Base-by-base conservation (phyloP, 2,113 vertebrate genomes). In the Bathybates hornii region DNA sequence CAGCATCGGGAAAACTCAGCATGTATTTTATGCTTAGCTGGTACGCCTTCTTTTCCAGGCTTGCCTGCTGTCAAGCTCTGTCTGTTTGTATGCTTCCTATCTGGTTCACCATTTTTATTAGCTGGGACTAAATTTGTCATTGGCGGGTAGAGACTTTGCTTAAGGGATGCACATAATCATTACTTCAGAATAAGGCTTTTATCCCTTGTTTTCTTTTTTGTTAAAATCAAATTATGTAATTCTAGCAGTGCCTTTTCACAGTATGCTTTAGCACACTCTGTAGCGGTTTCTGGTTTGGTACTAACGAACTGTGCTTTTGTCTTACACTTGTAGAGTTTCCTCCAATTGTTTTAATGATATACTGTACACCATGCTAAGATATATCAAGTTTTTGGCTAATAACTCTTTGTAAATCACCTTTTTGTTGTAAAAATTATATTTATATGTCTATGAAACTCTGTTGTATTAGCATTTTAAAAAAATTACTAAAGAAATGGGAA, bases 21-120 rank as follows among this genome's bases (percentile, higher is more conserved):
- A 94, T 87, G 90, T 93, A 94, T 94, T 94, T 96, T 94, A 89
- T 95, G 94, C 93, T 93, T 92, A 91, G 91, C 88, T 88, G 88
- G 85, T 89, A 92, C 73, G 83, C 87, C 48, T 82, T 54, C 59
- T 79, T 87, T 87, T 76, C 89, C 84, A 78, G 24, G 41, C 91
- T 87, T 81, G 76, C 83, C 89, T 93, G 84, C 89, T 61, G 86
- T 90, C 79, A 86, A 19, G 78, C 52, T 50, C 6, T 83, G 45
- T 79, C 79, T 68, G 52, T 81, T 50, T 89, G 21, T 41, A 38
- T 56, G 36, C 52, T 63, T 50, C 43, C 71, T 78, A n/a, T 50
- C 27, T 50, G 71, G 71, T 50, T 50, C 71, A 78, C 43, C 43
- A 78, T 32, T 78, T 50, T 19, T 50, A 19, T 76, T 76, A 29